Percentiles rank a stretch among this genome's conserved stretches.
Evolutionary conservation across 2,797 vertebrate genomes (phyloP).

Genomic region (Chaetophractus vellerosus): DNA sequence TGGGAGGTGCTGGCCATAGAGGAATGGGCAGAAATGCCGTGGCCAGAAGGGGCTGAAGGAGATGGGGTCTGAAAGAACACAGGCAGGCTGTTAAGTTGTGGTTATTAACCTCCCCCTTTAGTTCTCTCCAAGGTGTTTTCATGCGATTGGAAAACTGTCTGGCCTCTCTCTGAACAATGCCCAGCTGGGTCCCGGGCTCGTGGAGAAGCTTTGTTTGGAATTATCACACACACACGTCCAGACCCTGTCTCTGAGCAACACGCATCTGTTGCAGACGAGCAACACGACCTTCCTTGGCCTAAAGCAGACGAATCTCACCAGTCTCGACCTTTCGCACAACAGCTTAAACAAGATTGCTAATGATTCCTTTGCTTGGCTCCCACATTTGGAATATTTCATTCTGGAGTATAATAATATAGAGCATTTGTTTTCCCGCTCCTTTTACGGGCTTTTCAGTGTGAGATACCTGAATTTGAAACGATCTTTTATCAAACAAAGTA

Average conservation of each 20-base stretch:
- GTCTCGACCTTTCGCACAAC: conserved; percentile 94
- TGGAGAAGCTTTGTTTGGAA: conserved; percentile 91
- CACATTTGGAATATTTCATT: conserved; percentile 91
- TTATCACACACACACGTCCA: conserved; percentile 92
- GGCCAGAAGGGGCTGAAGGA: too few species aligned
- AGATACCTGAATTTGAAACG: conserved; percentile 91
- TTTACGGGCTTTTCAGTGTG: conserved; percentile 93
- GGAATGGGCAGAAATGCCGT: background rate
- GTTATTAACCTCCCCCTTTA: conserved; percentile 83
- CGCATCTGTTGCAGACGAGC: conserved; percentile 87
- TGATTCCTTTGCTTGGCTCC: conserved; percentile 93
- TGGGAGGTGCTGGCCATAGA: too few species aligned
- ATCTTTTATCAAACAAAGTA: conserved; percentile 88
- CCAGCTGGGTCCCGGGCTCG: conserved; percentile 85
- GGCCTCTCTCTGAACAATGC: conserved; percentile 92
- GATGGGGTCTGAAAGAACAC: background rate
- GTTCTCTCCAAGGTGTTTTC: conserved; percentile 93
- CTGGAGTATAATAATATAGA: conserved; percentile 92
- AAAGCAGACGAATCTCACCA: conserved; percentile 91
- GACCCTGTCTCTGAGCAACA: conserved; percentile 91
- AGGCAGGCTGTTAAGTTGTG: background rate
- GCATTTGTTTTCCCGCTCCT: conserved; percentile 89
- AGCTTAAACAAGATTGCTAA: conserved; percentile 89
- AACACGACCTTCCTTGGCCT: conserved; percentile 92
- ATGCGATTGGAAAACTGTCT: conserved; percentile 90